Conservation (phyloP, 2,888 invertebrate genomes). For the Trisateles emortualis region DNA sequence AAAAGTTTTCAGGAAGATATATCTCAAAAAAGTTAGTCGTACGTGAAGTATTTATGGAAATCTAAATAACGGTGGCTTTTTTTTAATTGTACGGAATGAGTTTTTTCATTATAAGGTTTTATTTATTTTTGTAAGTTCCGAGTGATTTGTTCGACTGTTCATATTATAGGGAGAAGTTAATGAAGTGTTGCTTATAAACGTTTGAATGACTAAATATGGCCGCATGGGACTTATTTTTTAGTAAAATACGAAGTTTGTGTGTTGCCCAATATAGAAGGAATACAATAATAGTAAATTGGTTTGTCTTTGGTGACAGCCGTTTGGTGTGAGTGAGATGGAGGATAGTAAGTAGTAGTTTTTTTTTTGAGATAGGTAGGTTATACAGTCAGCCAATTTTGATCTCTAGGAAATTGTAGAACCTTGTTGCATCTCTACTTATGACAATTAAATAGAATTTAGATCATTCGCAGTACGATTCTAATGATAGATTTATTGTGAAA, state of each 20-base stretch:
- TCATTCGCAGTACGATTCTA: too few relatives aligned
- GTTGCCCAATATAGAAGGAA: slow-evolving; percentile 30
- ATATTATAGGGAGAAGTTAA: slow-evolving; percentile 61
- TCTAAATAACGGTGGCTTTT: slow-evolving; percentile 80
- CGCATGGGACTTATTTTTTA: slow-evolving; percentile 57
- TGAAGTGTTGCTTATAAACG: slow-evolving; percentile 63
- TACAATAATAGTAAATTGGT: slow-evolving; percentile 27
- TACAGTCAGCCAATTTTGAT: too few relatives aligned
- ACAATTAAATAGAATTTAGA: too few relatives aligned
- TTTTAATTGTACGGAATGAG: slow-evolving; percentile 81
- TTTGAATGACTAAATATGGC: slow-evolving; percentile 46
- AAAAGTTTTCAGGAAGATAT: slow-evolving; percentile 80
- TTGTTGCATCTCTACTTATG: too few relatives aligned
- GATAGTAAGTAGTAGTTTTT: too few relatives aligned
- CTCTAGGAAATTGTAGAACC: too few relatives aligned
- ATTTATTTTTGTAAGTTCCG: slow-evolving; percentile 77
- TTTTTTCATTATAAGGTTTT: slow-evolving; percentile 75
- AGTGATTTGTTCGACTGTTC: slow-evolving; percentile 81
- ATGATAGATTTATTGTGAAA: too few relatives aligned
- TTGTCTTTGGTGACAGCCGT: slow-evolving; percentile 1
- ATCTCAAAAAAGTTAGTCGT: slow-evolving; percentile 75
- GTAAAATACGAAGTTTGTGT: slow-evolving; percentile 41
- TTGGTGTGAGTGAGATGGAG: background rate
- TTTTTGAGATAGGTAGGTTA: too few relatives aligned
- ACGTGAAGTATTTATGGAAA: slow-evolving; percentile 84